Evolutionary conservation across 1,140 invertebrate genomes (phyloP).

Genomic region (Macrotrachela quadricornifera): DNA sequence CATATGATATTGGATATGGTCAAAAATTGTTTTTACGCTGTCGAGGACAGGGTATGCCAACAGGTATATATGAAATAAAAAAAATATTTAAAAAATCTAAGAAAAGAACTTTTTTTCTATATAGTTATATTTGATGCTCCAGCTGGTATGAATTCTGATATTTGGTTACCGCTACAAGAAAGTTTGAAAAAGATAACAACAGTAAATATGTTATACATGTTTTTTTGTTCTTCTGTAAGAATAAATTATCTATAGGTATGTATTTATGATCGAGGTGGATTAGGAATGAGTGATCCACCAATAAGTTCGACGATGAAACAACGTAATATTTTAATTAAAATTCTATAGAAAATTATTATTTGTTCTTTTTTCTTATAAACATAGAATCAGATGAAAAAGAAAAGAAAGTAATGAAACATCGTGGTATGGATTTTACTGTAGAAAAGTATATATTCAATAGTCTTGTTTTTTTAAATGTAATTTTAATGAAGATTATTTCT

Average conservation of each 20-base stretch:
- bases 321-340: background rate
- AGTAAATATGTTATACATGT: conserved; percentile 13
- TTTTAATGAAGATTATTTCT: background rate
- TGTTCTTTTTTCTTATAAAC: background rate
- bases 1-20: conserved; percentile 23
- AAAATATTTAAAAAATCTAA: background rate
- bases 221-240: background rate
- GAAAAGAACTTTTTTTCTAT: conserved; percentile 4
- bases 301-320: conserved; percentile 10
- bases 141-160: conserved; percentile 26
- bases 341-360: background rate
- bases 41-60: conserved; percentile 19
- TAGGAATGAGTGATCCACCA: conserved; percentile 28
- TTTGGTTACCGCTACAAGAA: conserved; percentile 18
- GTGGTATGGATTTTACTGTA: conserved; percentile 14
- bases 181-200: conserved; percentile 17
- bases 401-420: background rate
- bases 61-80: conserved; percentile 11
- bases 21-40: conserved; percentile 21
- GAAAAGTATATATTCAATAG: conserved; percentile 16
- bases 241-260: conserved; percentile 16
- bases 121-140: conserved; percentile 27
- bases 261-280: conserved; percentile 27
- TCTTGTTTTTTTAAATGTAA: background rate
- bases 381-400: background rate